phyloP scores from a whole-genome alignment of 1,140 invertebrate species.

The Halictus rubicundus region DNA sequence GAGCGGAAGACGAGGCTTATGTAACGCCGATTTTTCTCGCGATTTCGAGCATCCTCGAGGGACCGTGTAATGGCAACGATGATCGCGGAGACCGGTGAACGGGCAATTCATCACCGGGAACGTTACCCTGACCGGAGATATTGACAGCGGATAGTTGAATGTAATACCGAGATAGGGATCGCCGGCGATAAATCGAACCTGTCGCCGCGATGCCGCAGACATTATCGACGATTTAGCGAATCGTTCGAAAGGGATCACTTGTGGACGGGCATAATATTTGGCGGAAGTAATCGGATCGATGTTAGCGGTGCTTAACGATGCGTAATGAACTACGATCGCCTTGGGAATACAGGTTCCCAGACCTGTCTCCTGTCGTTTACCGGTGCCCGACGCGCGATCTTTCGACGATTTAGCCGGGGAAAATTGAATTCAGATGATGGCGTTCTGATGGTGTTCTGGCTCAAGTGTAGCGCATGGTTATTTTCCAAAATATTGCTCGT shows the following conservation, averaged over 20 bases:
- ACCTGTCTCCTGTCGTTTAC: neutral
- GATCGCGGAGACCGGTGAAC: neutral
- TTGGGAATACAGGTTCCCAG: neutral
- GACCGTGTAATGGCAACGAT: neutral
- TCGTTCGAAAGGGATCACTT: slow-evolving; percentile 17
- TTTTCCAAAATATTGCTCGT: no score
- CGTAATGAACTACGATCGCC: neutral
- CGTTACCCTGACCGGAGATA: neutral
- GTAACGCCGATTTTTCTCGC: slow-evolving; percentile 26
- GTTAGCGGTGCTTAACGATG: neutral
- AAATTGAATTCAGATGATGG: no score
- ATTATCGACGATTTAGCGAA: slow-evolving; percentile 48
- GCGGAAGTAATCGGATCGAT: neutral
- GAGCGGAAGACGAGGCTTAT: slow-evolving; percentile 7
- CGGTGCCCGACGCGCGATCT: no score
- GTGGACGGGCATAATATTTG: neutral
- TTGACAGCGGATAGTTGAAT: neutral
- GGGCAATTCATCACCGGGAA: slow-evolving; percentile 13
- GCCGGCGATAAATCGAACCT: slow-evolving; percentile 33
- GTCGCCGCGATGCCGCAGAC: slow-evolving; percentile 28
- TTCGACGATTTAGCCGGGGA: no score
- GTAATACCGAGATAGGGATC: slow-evolving; percentile 26
- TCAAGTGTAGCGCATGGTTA: no score
- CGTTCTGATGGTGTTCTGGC: no score
- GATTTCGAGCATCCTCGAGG: neutral